Evolutionary conservation across 2,888 invertebrate genomes (phyloP).

Genomic region (Hybos culiciformis): DNA sequence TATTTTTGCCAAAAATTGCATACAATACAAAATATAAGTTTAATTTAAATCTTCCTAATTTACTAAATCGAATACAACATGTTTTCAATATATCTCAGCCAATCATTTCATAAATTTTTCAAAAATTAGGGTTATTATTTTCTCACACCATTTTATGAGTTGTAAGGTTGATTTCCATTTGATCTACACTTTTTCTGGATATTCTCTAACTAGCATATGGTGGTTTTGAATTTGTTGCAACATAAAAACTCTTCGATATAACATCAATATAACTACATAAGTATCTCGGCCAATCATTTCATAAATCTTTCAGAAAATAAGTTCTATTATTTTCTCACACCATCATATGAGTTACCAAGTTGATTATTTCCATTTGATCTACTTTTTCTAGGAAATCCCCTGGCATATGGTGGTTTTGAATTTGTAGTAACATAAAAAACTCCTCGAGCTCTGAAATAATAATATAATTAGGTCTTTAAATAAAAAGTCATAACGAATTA

Average conservation of each 20-base stretch:
- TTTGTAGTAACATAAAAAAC: conserved; percentile 78
- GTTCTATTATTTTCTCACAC: conserved; percentile 22
- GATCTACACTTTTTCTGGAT: conserved; percentile 49
- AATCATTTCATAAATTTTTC: too few relatives aligned
- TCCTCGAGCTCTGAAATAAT: conserved; percentile 55
- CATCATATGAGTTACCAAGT: conserved; percentile 27
- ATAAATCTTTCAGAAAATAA: too few relatives aligned
- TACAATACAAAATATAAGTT: too few relatives aligned
- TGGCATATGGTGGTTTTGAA: conserved; percentile 69
- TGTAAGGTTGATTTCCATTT: conserved; percentile 17
- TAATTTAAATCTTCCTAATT: too few relatives aligned
- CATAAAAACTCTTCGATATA: too few relatives aligned
- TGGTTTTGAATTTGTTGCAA: conserved; percentile 69
- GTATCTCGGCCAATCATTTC: too few relatives aligned
- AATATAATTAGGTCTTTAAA: too few relatives aligned
- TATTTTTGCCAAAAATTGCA: too few relatives aligned
- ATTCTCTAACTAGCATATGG: conserved; percentile 78
- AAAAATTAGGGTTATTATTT: conserved; percentile 15
- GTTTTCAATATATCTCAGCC: too few relatives aligned
- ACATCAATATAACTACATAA: too few relatives aligned
- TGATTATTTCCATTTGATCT: conserved; percentile 17
- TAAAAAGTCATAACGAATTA: too few relatives aligned
- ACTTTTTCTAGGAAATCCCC: conserved; percentile 59
- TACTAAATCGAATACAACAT: too few relatives aligned
- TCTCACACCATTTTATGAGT: conserved; percentile 29